Percentiles rank a stretch among this genome's conserved stretches.
Conservation (phyloP, 1,140 invertebrate genomes). For the Bilobella aurantiaca region DNA sequence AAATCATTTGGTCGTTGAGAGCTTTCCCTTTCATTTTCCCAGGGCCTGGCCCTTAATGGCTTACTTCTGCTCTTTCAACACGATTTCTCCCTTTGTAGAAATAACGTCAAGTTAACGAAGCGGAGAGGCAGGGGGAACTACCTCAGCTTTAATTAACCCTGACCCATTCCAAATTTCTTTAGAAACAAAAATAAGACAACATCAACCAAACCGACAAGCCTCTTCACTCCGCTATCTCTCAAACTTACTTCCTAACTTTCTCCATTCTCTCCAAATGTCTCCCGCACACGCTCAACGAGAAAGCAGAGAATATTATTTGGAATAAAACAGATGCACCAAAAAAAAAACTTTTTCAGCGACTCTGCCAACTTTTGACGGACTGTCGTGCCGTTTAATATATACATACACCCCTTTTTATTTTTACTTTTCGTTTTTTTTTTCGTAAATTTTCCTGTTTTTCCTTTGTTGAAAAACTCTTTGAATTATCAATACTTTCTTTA, state of each 20-base stretch:
- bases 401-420: too few relatives aligned
- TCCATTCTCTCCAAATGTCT: background rate
- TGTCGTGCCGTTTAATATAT: too few relatives aligned
- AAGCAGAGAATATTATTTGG: too few relatives aligned
- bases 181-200: background rate
- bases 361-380: too few relatives aligned
- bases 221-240: too few relatives aligned
- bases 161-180: background rate
- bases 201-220: background rate
- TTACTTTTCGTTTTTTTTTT: too few relatives aligned
- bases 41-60: background rate
- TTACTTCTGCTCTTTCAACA: background rate
- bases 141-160: slow-evolving; percentile 13
- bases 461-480: too few relatives aligned
- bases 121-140: slow-evolving; percentile 1
- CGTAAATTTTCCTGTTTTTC: too few relatives aligned
- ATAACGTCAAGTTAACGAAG: slow-evolving; percentile 2
- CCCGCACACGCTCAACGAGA: background rate
- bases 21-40: background rate
- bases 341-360: too few relatives aligned
- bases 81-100: slow-evolving; percentile 2
- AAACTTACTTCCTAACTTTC: slow-evolving; percentile 2
- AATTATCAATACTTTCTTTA: too few relatives aligned
- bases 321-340: too few relatives aligned
- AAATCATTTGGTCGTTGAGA: background rate